phyloP scores from a whole-genome alignment of 2,888 invertebrate species.

The Rhopalosiphum nymphaeae region DNA sequence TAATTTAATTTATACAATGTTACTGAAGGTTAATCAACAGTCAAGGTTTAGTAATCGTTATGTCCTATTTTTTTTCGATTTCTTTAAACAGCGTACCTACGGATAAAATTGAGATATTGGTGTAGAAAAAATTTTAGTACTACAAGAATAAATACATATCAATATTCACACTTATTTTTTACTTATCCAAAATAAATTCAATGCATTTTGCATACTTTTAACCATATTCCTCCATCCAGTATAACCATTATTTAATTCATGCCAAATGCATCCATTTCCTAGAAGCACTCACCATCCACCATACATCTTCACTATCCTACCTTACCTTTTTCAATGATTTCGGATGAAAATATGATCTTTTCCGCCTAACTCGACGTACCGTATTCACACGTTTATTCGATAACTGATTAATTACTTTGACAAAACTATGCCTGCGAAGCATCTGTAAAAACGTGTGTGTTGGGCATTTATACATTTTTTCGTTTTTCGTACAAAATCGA shows the following conservation, averaged over 20 bases:
- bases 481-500: neutral
- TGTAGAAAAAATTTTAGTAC: neutral
- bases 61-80: neutral
- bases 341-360: slow-evolving; percentile 62
- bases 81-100: neutral
- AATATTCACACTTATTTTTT: neutral
- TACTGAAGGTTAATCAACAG: neutral
- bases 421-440: slow-evolving; percentile 36
- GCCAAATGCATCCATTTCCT: slow-evolving; percentile 25
- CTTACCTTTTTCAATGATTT: slow-evolving; percentile 61
- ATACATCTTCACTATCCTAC: neutral
- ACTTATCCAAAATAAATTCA: neutral
- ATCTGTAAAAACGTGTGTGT: slow-evolving; percentile 59
- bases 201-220: neutral
- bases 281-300: neutral
- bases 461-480: neutral
- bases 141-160: neutral
- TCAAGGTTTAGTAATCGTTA: neutral
- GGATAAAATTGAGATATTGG: neutral
- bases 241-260: neutral
- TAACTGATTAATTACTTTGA: slow-evolving; percentile 63
- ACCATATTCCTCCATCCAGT: neutral
- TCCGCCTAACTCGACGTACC: slow-evolving; percentile 59
- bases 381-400: slow-evolving; percentile 58
- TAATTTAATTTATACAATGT: neutral